These are phyloP conservation scores for Melanostigma gelatinosum DNA, from an alignment of 2,113 vertebrate genomes.

Conservation along the genomic window DNA sequence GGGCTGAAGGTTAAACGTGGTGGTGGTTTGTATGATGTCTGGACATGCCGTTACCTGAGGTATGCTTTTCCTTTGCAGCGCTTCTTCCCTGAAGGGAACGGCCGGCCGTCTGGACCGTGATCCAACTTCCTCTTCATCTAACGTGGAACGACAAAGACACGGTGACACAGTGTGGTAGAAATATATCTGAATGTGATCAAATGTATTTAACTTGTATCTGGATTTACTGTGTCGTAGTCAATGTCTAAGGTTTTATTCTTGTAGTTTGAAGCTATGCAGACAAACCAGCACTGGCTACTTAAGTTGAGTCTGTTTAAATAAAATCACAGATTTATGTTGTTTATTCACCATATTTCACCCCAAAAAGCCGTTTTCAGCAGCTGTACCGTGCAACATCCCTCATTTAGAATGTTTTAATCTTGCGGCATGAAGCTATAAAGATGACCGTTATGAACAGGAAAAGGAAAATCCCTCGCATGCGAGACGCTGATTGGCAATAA, in stretches of 20 bases:
- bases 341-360: not conserved
- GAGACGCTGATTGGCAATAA: no score
- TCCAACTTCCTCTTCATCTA: constrained; percentile 99
- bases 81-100: constrained; percentile 98
- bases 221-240: not conserved
- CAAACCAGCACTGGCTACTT: no score
- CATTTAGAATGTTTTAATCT: not conserved
- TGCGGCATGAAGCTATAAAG: not conserved
- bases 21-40: no score
- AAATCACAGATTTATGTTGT: no score
- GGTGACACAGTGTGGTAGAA: no score
- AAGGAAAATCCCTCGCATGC: not conserved
- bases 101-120: constrained; percentile 95
- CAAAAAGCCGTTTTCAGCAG: not conserved
- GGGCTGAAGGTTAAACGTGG: no score
- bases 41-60: constrained; percentile 85
- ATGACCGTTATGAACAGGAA: not conserved
- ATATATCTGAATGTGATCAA: no score
- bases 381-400: not conserved
- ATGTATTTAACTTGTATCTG: no score
- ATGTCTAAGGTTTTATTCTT: no score
- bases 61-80: constrained; percentile 95
- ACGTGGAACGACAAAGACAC: constrained; percentile 57
- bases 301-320: no score
- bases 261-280: no score